Percentiles rank a stretch among this genome's conserved stretches.
phyloP scores from a whole-genome alignment of 2,888 invertebrate genomes.

The Chirona hameri region DNA sequence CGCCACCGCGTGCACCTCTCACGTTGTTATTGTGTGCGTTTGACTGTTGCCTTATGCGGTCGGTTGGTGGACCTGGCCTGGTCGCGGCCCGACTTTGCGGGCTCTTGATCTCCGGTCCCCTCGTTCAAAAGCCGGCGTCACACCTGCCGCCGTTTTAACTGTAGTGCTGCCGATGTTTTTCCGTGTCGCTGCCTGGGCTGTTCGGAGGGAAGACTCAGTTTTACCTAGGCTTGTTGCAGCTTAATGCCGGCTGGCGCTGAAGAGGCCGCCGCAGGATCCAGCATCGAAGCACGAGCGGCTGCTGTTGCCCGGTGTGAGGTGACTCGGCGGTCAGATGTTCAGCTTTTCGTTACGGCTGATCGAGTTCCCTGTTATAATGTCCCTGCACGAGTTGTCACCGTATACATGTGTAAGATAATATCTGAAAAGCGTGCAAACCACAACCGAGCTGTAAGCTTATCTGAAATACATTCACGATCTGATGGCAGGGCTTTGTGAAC shows the following conservation, averaged over 20 bases:
- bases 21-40: constrained; percentile 9
- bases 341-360: not conserved
- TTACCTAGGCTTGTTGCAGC: not conserved
- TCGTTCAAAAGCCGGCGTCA: not conserved
- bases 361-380: not conserved
- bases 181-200: not conserved
- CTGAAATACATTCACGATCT: constrained; percentile 14
- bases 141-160: not conserved
- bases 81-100: not conserved
- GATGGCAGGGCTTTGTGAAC: no score
- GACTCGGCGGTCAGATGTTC: not conserved
- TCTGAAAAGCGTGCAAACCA: not conserved
- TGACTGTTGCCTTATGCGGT: not conserved
- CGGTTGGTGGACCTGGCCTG: not conserved
- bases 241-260: not conserved
- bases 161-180: not conserved
- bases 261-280: not conserved
- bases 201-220: not conserved
- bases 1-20: not conserved
- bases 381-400: not conserved
- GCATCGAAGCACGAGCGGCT: not conserved
- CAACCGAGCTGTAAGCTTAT: constrained; percentile 24
- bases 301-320: not conserved
- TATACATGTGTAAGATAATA: constrained; percentile 25
- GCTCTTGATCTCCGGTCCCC: not conserved